Evolutionary conservation across 2,888 invertebrate species (phyloP).

Genomic region (Philhelius pedissequus): DNA sequence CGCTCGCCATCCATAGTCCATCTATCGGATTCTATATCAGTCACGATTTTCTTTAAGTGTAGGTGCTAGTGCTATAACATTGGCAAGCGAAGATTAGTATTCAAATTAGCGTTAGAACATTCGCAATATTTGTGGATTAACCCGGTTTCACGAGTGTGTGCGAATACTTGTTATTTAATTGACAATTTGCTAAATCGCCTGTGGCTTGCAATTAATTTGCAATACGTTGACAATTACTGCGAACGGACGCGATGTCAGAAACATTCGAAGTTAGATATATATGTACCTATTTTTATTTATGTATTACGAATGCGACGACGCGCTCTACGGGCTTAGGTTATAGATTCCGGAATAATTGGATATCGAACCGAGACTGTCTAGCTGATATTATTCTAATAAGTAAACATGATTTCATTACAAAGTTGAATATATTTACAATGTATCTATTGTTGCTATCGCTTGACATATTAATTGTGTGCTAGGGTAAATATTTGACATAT

Average conservation of each 20-base stretch:
- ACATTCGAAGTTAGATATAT: neutral
- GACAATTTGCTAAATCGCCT: slow-evolving; percentile 64
- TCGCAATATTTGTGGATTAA: slow-evolving; percentile 19
- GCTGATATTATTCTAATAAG: neutral
- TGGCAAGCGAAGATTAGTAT: slow-evolving; percentile 45
- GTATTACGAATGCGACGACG: neutral
- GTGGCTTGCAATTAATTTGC: slow-evolving; percentile 66
- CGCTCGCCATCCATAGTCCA: too few species aligned
- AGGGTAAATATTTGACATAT: neutral
- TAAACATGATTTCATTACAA: neutral
- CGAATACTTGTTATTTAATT: slow-evolving; percentile 58
- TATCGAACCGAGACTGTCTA: neutral
- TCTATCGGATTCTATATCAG: too few species aligned
- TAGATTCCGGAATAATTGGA: slow-evolving; percentile 6
- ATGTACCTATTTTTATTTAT: neutral
- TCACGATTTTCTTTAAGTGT: neutral
- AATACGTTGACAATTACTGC: slow-evolving; percentile 62
- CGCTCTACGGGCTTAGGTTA: slow-evolving; percentile 51
- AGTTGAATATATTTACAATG: neutral
- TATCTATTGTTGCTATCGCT: neutral
- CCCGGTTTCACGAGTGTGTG: slow-evolving; percentile 43
- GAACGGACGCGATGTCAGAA: slow-evolving; percentile 19
- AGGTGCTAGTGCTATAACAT: neutral
- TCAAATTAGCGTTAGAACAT: slow-evolving; percentile 58
- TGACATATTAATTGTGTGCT: too few species aligned